Evolutionary conservation across 1,140 invertebrate species (phyloP).

Genomic region (Lanistes nyassanus): DNA sequence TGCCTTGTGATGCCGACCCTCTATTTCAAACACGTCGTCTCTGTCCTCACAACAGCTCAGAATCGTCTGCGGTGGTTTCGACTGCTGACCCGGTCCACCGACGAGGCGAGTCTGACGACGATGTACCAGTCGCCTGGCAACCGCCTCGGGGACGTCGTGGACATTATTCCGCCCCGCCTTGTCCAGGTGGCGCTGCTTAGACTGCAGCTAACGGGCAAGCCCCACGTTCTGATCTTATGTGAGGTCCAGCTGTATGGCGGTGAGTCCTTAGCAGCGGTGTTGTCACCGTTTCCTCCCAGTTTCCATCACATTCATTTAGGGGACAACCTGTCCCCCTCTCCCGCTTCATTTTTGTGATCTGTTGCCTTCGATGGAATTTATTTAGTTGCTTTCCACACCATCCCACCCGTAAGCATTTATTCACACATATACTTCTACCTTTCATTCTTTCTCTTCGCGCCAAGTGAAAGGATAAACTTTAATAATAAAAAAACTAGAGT

Average conservation of each 20-base stretch:
- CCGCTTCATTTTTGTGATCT: too few species aligned
- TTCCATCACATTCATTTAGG: too few species aligned
- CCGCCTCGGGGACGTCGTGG: not conserved
- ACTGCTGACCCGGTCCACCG: not conserved
- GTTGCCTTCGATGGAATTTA: too few species aligned
- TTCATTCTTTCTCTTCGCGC: not conserved
- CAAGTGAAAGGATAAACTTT: not conserved
- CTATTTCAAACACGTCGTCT: not conserved
- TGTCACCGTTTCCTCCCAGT: not conserved
- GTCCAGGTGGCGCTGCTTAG: not conserved
- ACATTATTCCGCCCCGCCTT: not conserved
- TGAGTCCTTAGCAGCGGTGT: not conserved
- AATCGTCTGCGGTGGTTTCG: not conserved
- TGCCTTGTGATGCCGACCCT: not conserved
- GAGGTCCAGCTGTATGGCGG: slow-evolving; percentile 1
- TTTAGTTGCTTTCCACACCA: too few species aligned
- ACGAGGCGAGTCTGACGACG: not conserved
- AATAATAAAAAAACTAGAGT: not conserved
- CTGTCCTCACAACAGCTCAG: not conserved
- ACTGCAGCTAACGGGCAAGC: not conserved
- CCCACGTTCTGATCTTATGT: not conserved
- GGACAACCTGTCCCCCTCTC: too few species aligned
- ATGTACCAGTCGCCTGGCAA: slow-evolving; percentile 1
- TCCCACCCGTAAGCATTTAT: too few species aligned
- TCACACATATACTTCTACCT: too few species aligned